phyloP scores from a whole-genome alignment of 1,140 invertebrate genomes.

The Telenomus remus region DNA sequence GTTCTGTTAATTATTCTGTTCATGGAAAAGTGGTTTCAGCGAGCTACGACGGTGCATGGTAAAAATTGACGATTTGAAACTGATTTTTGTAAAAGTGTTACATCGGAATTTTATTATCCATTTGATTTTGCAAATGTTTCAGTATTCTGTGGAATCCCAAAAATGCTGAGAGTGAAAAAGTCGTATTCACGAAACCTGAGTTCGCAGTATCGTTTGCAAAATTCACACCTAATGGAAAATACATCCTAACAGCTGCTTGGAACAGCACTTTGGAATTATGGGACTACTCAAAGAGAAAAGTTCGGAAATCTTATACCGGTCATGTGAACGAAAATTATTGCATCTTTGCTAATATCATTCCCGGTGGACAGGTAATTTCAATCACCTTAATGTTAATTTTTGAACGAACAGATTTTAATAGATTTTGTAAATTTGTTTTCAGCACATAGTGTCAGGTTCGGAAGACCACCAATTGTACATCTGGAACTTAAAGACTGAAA shows the following conservation, averaged over 20 bases:
- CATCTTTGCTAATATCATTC: conserved; percentile 16
- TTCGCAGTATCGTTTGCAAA: conserved; percentile 18
- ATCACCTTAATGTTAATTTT: conserved; percentile 1
- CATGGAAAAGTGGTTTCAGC: conserved; percentile 25
- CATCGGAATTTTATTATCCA: too few relatives aligned
- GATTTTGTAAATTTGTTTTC: neutral
- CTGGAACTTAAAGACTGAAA: conserved; percentile 99
- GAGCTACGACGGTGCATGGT: conserved; percentile 33
- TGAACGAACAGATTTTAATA: neutral
- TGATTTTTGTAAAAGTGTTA: too few relatives aligned
- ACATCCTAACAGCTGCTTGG: conserved; percentile 11
- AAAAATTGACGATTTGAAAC: too few relatives aligned
- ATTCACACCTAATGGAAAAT: conserved; percentile 20
- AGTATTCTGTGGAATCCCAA: conserved; percentile 16
- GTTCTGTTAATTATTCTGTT: conserved; percentile 21
- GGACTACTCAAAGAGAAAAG: conserved; percentile 2
- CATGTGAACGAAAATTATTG: conserved; percentile 22
- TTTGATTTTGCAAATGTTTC: neutral
- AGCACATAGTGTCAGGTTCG: conserved; percentile 99
- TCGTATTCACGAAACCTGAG: conserved; percentile 5
- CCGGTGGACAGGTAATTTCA: conserved; percentile 11
- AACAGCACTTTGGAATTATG: conserved; percentile 13
- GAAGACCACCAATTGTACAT: conserved; percentile 99
- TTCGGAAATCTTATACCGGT: conserved; percentile 2
- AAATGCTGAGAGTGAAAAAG: conserved; percentile 3